Conservation (phyloP, 2,888 invertebrate species). For the Archips crataeganus region DNA sequence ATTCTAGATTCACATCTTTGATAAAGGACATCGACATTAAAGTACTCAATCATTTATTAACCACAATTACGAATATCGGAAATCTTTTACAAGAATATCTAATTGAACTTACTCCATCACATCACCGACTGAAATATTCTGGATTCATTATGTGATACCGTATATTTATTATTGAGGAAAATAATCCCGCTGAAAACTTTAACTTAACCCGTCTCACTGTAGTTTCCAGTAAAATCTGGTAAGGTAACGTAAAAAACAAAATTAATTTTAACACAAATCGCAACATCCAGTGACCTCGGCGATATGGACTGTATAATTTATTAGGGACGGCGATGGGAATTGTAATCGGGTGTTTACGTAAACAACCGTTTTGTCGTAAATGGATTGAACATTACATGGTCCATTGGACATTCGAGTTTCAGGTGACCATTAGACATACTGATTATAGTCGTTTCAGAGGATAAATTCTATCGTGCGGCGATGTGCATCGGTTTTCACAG, state of each 20-base stretch:
- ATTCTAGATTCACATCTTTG: too few species aligned
- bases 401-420: not conserved
- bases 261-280: not conserved
- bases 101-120: too few species aligned
- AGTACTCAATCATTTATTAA: too few species aligned
- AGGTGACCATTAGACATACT: conserved; percentile 5
- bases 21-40: too few species aligned
- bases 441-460: not conserved
- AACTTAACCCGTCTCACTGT: not conserved
- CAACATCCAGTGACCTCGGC: conserved; percentile 5
- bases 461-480: not conserved
- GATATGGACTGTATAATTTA: conserved; percentile 41
- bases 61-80: too few species aligned
- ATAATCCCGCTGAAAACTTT: not conserved
- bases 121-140: too few species aligned
- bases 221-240: not conserved
- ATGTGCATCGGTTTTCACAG: not conserved
- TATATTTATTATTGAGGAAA: not conserved
- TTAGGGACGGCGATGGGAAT: conserved; percentile 25
- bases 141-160: too few species aligned
- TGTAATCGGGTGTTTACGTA: conserved; percentile 7
- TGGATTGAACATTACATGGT: not conserved
- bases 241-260: not conserved
- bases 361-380: not conserved
- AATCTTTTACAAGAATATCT: too few species aligned